Conservation (phyloP, 2,888 invertebrate genomes). For the Cataglyphis livida region DNA sequence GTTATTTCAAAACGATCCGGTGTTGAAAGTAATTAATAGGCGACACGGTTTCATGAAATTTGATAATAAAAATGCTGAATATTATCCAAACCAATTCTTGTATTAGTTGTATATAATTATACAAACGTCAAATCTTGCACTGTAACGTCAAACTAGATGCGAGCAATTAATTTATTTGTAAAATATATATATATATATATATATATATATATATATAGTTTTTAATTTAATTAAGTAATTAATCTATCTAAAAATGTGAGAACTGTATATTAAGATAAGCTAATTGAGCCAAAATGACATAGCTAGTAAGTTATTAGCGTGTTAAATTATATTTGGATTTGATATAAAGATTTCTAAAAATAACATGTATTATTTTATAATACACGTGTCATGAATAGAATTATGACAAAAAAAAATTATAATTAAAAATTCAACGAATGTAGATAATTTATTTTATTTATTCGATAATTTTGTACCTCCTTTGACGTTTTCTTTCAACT, state of each 20-base stretch:
- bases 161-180: neutral
- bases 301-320: neutral
- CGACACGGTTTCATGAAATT: neutral
- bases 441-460: neutral
- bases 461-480: conserved; percentile 2
- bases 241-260: neutral
- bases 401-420: neutral
- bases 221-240: neutral
- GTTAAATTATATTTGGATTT: neutral
- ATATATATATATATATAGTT: neutral
- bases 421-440: neutral
- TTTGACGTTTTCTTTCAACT: too few relatives aligned
- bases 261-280: neutral
- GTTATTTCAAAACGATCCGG: neutral
- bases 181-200: neutral
- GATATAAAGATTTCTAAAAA: neutral
- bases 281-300: neutral
- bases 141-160: neutral
- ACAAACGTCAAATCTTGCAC: neutral
- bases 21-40: conserved; percentile 6
- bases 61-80: neutral
- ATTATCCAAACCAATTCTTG: neutral
- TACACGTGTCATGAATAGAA: neutral
- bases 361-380: neutral
- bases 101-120: neutral